Base-by-base conservation (phyloP, 2,888 invertebrate species). In the Gibbula magus region DNA sequence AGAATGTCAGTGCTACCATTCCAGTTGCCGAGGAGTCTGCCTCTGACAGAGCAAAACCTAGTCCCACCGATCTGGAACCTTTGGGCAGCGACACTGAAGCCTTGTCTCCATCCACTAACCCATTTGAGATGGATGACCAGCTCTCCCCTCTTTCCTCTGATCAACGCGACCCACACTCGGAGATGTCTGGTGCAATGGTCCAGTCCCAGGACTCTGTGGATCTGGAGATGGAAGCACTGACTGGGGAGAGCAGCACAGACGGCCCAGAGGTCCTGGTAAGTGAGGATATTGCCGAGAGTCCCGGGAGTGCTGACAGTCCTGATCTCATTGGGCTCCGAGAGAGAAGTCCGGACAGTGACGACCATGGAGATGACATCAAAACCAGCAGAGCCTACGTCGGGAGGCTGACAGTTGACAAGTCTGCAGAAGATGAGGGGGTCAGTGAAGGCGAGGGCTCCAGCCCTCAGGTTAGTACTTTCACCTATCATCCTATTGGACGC, bases 401-500 rank as follows among this genome's bases (percentile, higher is more conserved):
- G 20, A 56, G 39, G 18, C 51, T 74, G 52, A 74, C 39, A 22
- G 51, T 74, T 10, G 74, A 83, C 20, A 80, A 79, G 25, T 7
- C 67, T 22, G 67, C 79, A 29, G 84, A 83, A 29, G 86, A 86
- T 67, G 85, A 85, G 79, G 83, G 83, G 56, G 81, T 82, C 2
- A 78, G 76, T 45, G 86, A 86, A n/a, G 86, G 82, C 18, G 84
- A 82, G 29, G 79, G 81, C 32, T 81, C 79, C 18, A 78, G 79
- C 39, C 85, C 87, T n/a, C 82, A 85, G 74, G 78, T 85, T 39
- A 85, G 86, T 78, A 84, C 86, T 29, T 86, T 84, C 61, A 87
- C 84, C 18, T 85, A 86, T 77, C 89, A 89, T 78, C 87, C 88
- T 45, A 87, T 89, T 77, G 88, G 88, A 61, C 85, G 87, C 52